Base-by-base conservation (phyloP, 2,113 vertebrate genomes). In the Pachyramphus minor region DNA sequence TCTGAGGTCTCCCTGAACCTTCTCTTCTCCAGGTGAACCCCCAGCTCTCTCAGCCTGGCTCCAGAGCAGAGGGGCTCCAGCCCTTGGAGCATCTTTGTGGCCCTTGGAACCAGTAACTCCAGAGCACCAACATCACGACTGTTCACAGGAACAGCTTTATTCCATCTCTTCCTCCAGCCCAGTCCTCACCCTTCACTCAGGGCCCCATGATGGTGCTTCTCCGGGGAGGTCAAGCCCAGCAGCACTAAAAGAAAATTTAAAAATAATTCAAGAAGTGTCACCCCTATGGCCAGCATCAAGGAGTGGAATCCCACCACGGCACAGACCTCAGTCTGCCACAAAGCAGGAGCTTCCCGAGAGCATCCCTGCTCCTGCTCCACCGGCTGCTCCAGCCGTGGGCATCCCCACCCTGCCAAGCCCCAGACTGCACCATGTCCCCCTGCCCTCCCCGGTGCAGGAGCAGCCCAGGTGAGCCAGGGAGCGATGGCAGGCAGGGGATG, bases 251-350 rank as follows among this genome's bases (percentile, higher is more conserved):
- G 4, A 59, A 82, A 33, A 41, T 28, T 4, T 10, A 0, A 21
- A 30, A 74, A 47, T n/a, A 55, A 49, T n/a, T 12, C 20, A 85
- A 53, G 37, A 2, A 35, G 12, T 27, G 44, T 66, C n/a, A n/a
- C 28, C 9, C 21, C 8, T 33, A 18, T 3, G 4, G 64, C 35
- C 87, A 71, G 39, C 1, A 7, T 35, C 1, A 1, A 31, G 24
- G 18, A 84, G 11, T 30, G 27, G 75, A 95, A 92, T 53, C 50
- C 55, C 44, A 37, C 24, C 4, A 1, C 0, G 4, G 39, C 35
- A 47, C 18, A n/a, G 41, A 45, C 23, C 20, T 47, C 0, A 0
- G 55, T 25, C 47, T 59, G 59, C 59, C 71, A 56, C 0, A 0
- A 82, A 74, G 60, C 10, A 0, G 15, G 49, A 84, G 63, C 52